A percentile compares a stretch with the other conserved stretches of the same genome.
These are phyloP conservation scores for Crematogaster levior DNA, from an alignment of 2,888 invertebrate genomes.

Conservation along the genomic window DNA sequence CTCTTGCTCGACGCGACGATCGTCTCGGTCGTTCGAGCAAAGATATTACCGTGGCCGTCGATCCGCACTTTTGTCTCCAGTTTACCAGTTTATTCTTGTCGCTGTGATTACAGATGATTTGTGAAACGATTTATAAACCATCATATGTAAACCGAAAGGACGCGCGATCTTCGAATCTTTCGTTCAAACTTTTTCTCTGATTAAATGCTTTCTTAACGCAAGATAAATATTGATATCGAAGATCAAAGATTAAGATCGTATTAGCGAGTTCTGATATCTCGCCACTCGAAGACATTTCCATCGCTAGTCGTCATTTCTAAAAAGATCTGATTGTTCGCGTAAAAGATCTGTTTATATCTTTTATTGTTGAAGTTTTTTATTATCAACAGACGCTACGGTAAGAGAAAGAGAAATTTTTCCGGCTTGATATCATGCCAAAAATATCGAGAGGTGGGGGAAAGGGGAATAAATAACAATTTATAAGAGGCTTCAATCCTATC, in stretches of 20 bases:
- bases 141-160: not conserved
- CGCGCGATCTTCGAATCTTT: not conserved
- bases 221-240: not conserved
- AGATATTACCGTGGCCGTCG: constrained; percentile 59
- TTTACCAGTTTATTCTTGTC: constrained; percentile 68
- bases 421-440: not conserved
- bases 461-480: not conserved
- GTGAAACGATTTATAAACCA: constrained; percentile 5
- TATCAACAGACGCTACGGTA: not conserved
- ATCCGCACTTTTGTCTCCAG: constrained; percentile 64
- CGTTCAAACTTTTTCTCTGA: not conserved
- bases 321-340: not conserved
- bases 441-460: not conserved
- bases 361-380: not conserved
- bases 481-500: not conserved
- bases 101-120: constrained; percentile 57
- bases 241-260: constrained; percentile 10
- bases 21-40: constrained; percentile 2
- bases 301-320: not conserved
- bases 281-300: not conserved
- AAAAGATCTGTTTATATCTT: not conserved
- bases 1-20: constrained; percentile 18
- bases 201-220: not conserved
- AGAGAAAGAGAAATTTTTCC: not conserved
- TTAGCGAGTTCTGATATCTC: not conserved